Evolutionary conservation across 2,888 invertebrate species (phyloP).

Genomic region (Dryobotodes eremita): DNA sequence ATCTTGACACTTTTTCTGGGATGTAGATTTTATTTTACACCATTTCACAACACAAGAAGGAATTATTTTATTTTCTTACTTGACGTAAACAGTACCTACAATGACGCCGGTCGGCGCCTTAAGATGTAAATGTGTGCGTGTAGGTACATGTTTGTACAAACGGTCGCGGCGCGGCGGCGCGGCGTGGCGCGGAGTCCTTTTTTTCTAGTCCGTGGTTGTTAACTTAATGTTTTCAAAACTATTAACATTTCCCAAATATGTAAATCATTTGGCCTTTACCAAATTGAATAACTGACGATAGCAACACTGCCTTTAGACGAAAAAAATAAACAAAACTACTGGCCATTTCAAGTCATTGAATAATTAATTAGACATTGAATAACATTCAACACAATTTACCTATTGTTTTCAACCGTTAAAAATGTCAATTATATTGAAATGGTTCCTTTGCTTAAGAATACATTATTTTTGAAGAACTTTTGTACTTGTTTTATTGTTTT

Average conservation of each 20-base stretch:
- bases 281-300: not conserved
- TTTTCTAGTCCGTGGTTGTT: too few relatives aligned
- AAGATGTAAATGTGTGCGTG: too few relatives aligned
- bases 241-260: not conserved
- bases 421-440: constrained; percentile 17
- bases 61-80: too few relatives aligned
- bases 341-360: not conserved
- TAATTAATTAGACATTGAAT: not conserved
- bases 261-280: not conserved
- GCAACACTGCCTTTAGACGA: not conserved
- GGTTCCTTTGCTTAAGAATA: constrained; percentile 16
- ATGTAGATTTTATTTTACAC: too few relatives aligned
- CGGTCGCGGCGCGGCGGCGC: too few relatives aligned
- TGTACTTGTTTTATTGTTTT: constrained; percentile 18
- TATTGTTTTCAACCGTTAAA: constrained; percentile 15
- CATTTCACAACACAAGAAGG: too few relatives aligned
- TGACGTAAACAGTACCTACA: too few relatives aligned
- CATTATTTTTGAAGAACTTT: not conserved
- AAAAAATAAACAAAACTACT: constrained; percentile 8
- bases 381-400: constrained; percentile 17
- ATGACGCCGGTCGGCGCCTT: too few relatives aligned
- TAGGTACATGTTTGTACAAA: too few relatives aligned
- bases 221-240: not conserved
- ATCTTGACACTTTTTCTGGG: too few relatives aligned
- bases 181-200: too few relatives aligned